These are phyloP conservation scores for Aphis craccivora DNA, from an alignment of 1,140 invertebrate genomes.

Conservation along the genomic window DNA sequence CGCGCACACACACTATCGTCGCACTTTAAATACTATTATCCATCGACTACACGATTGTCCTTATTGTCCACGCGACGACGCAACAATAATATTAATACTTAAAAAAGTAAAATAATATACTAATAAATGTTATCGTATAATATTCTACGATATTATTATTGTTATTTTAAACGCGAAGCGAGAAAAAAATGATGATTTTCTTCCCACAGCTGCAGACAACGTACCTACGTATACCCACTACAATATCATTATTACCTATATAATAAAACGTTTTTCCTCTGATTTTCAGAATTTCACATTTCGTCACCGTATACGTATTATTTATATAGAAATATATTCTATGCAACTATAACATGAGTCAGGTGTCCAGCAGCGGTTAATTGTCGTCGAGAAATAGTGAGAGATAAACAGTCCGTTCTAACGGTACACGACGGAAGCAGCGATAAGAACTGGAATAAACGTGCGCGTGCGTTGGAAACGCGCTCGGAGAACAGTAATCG, in stretches of 20 bases:
- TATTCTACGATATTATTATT: background rate
- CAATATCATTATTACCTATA: background rate
- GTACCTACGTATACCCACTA: background rate
- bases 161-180: background rate
- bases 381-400: background rate
- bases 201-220: background rate
- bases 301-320: background rate
- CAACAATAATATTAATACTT: background rate
- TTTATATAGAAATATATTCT: background rate
- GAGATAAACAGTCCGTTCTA: slow-evolving; percentile 4
- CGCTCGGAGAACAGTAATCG: slow-evolving; percentile 1
- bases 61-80: background rate
- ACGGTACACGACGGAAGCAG: background rate
- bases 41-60: background rate
- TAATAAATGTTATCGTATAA: background rate
- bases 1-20: background rate
- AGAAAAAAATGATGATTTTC: background rate
- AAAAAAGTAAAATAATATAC: background rate
- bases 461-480: background rate
- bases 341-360: background rate
- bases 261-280: background rate
- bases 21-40: background rate
- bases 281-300: background rate
- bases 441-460: slow-evolving; percentile 35
- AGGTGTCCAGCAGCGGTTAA: background rate